Percentiles rank a stretch among this genome's conserved stretches.
These are phyloP conservation scores for Hypomecis atomaria DNA, from an alignment of 2,888 invertebrate species.

Conservation along the genomic window DNA sequence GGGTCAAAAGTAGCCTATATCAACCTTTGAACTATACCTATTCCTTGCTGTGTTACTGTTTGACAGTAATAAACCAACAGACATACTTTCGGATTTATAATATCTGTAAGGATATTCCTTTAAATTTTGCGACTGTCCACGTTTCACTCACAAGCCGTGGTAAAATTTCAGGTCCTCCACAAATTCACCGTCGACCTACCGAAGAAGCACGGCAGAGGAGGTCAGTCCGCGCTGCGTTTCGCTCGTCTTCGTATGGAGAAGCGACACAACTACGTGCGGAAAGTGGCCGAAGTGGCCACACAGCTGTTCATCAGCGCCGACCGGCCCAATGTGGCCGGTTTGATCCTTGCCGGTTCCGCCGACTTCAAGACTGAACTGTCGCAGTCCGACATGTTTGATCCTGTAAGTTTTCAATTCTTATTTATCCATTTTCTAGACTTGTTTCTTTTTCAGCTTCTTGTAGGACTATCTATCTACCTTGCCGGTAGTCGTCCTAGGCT, in stretches of 20 bases:
- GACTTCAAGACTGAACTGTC: slow-evolving; percentile 99
- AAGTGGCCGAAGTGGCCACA: slow-evolving; percentile 93
- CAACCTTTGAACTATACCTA: too few relatives aligned
- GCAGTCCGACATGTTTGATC: slow-evolving; percentile 99
- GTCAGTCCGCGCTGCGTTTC: slow-evolving; percentile 99
- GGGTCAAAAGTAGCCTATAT: too few relatives aligned
- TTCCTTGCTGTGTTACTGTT: too few relatives aligned
- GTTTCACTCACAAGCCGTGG: background rate
- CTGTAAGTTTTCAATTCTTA: slow-evolving; percentile 86
- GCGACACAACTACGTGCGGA: slow-evolving; percentile 99
- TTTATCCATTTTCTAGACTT: too few relatives aligned
- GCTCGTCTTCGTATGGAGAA: slow-evolving; percentile 99
- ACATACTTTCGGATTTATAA: too few relatives aligned
- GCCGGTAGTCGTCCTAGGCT: too few relatives aligned
- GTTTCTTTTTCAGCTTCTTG: too few relatives aligned
- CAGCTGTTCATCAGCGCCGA: slow-evolving; percentile 99
- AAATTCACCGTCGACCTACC: slow-evolving; percentile 99
- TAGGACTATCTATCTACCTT: too few relatives aligned
- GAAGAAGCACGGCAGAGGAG: slow-evolving; percentile 99
- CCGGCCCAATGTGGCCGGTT: slow-evolving; percentile 98
- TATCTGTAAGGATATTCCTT: too few relatives aligned
- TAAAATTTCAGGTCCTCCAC: slow-evolving; percentile 89
- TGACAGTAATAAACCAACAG: too few relatives aligned
- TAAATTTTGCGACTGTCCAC: too few relatives aligned
- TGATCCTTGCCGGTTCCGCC: slow-evolving; percentile 99